Base-by-base conservation (phyloP, 1,140 invertebrate species). In the Hypothenemus hampei region DNA sequence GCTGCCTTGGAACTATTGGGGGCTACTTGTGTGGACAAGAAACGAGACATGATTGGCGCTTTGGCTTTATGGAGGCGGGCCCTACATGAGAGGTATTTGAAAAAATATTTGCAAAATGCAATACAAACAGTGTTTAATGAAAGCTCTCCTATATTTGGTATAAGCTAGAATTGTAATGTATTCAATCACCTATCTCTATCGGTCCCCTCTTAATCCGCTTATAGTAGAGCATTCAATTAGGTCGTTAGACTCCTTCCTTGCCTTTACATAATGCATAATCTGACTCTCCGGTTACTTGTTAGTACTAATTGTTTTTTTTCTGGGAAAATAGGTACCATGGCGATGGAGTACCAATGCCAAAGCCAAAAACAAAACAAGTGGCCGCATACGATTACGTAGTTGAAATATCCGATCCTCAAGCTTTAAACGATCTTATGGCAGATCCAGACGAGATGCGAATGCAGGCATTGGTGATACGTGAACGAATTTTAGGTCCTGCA, bases 1-100 rank as follows among this genome's bases (percentile, higher is more conserved):
- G 89, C 94, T 69, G 93, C 93, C 3, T 70, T 97, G 26, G 93
- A 97, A 73, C 75, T 98, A 22, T 75, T 97, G 3, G 94, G 94
- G n/a, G 90, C 94, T 3, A 97, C 94, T 0, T 96, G 86, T 73
- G 92, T 97, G n/a, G 94, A 98, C 70, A 95, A 95, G 70, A 90
- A 92, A 71, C 76, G 91, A 53, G 93, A 97, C 72, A 93, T 97
- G 85, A 80, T 92, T 24, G 88, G 87, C 4, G 93, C 92, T 0
- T 73, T 93, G 13, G 80, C 84, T 56, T 77, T 90, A 47, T 97
- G 93, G 94, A 90, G 88, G 67, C 77, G 85, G 63, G 92, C 93
- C 2, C 88, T 97, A 81, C 79, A 86, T 41, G 81, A 91, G 62
- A 84, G 89, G 83, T 88, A 64, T 2, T n/a, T n/a, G n/a, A n/a